A percentile compares a stretch with the other conserved stretches of the same genome.
These are phyloP conservation scores for Spodoptera picta DNA, from an alignment of 2,888 invertebrate genomes.

Conservation along the genomic window DNA sequence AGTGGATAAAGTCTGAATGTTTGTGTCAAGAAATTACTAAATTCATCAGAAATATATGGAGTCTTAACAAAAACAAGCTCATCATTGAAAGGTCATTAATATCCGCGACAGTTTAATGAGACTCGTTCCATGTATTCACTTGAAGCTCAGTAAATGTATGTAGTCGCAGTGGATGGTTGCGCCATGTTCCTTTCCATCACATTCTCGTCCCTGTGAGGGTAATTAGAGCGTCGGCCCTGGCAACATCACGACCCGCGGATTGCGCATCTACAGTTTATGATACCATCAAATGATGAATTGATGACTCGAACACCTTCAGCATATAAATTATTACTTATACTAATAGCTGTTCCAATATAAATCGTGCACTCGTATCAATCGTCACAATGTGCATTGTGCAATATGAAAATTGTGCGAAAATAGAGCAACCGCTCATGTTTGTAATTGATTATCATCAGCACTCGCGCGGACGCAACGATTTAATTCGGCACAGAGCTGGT, in stretches of 20 bases:
- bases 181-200: slow-evolving; percentile 28
- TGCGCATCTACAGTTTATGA: slow-evolving; percentile 36
- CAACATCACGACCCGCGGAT: slow-evolving; percentile 35
- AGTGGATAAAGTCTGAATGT: neutral
- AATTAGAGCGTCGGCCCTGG: slow-evolving; percentile 44
- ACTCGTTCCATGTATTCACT: slow-evolving; percentile 11
- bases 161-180: slow-evolving; percentile 4
- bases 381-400: slow-evolving; percentile 16
- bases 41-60: neutral
- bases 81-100: slow-evolving; percentile 8
- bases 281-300: slow-evolving; percentile 35
- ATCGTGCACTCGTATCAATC: slow-evolving; percentile 31
- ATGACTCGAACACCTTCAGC: slow-evolving; percentile 18
- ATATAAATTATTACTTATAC: slow-evolving; percentile 30
- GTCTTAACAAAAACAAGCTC: slow-evolving; percentile 2
- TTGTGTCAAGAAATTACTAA: neutral
- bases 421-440: neutral
- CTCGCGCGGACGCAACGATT: no score
- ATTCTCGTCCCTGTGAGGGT: slow-evolving; percentile 17
- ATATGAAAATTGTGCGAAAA: slow-evolving; percentile 14
- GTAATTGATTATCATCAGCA: no score
- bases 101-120: slow-evolving; percentile 1
- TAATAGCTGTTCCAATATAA: slow-evolving; percentile 30
- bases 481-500: neutral
- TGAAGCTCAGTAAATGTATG: neutral